Evolutionary conservation across 2,888 invertebrate genomes (phyloP), one percentile per base, ranked within the genome.

Genomic region (Boloria euphrosyne): DNA sequence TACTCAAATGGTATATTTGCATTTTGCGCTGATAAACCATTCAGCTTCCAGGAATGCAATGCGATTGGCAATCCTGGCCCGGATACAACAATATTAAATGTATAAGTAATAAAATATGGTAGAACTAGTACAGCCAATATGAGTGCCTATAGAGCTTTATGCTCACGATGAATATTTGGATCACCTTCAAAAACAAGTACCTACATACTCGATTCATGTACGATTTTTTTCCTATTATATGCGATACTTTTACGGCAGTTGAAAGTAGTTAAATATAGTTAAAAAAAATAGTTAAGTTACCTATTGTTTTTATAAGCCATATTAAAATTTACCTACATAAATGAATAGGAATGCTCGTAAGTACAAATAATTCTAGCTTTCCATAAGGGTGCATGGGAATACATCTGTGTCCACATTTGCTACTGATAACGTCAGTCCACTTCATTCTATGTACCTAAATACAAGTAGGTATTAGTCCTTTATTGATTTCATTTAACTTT

Each of bases 391-490:
- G 83, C 84, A 78, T 81, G 80, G 80, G 83, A 81, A 84, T 79
- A 77, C 87, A 86, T 88, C 86, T 89, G 89, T 86, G 87, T 89
- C 87, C 83, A 89, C 87, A 88, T 75, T n/a, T 70, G 73, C 73
- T 71, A 67, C 73, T 75, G 81, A 82, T 83, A 82, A 80, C 72
- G 71, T 67, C 71, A 71, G 74, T 72, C 70, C 73, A 74, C 72
- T 68, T 67, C 63, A 68, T 59, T 65, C 59, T 73, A 71, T 69
- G 70, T 69, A 65, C 54, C 54, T 55, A 62, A 62, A 62, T 54
- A 53, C 17, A 16, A 16, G 50, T 49, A 31, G 17, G 46, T 44
- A 44, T 52, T 27, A 53, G 46, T 44, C 46, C 62, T 53, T 53
- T 51, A 53, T 62, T 46, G 46, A 53, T 62, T 53, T 53, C 46